Evolutionary conservation across 2,113 vertebrate genomes (phyloP).

Genomic region (Myotis brandtii): DNA sequence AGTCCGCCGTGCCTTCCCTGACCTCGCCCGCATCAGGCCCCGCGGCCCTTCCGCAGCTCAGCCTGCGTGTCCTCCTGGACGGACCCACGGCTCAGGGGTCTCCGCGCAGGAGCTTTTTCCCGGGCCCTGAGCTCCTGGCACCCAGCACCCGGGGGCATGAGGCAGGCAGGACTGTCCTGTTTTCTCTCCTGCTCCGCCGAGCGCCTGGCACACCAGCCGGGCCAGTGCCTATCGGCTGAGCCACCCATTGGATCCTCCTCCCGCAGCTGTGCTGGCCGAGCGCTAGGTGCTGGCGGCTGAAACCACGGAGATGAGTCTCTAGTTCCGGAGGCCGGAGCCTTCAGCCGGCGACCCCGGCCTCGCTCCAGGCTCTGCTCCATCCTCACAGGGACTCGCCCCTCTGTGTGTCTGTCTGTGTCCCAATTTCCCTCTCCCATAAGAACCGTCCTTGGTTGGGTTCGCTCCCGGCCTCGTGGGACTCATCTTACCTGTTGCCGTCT

Average conservation of each 20-base stretch:
- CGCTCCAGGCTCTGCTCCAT: fast-evolving
- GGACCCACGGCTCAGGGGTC: too few relatives aligned
- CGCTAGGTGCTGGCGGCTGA: background rate
- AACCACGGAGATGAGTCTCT: background rate
- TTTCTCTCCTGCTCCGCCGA: background rate
- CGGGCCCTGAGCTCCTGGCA: background rate
- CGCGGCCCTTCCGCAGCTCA: fast-evolving
- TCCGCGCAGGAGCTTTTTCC: background rate
- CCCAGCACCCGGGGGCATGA: fast-evolving
- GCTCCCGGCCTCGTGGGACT: background rate
- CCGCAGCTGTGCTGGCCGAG: too few relatives aligned
- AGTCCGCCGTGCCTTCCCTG: background rate
- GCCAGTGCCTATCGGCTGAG: fast-evolving
- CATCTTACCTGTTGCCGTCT: background rate
- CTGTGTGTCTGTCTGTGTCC: too few relatives aligned
- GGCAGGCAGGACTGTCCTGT: fast-evolving
- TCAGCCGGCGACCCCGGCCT: fast-evolving
- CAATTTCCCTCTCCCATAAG: background rate
- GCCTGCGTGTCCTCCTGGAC: background rate
- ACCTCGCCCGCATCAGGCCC: fast-evolving
- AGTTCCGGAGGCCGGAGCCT: background rate
- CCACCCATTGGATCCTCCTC: fast-evolving
- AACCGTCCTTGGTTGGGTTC: background rate
- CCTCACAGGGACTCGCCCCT: background rate
- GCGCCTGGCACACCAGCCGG: fast-evolving